Evolutionary conservation across 2,888 invertebrate species (phyloP).

Genomic region (Sinopyrophorus schimmeli): DNA sequence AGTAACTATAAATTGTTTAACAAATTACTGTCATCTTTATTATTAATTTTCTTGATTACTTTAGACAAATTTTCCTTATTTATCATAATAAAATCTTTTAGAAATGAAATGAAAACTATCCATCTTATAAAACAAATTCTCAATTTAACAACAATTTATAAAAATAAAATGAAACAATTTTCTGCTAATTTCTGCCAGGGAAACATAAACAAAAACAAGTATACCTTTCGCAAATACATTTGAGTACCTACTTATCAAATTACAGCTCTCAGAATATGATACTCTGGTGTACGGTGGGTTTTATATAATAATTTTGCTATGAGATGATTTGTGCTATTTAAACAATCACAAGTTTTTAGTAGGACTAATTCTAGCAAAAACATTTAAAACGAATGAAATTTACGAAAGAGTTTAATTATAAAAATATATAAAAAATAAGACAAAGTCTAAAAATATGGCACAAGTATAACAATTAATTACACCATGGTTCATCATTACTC

Average conservation of each 20-base stretch:
- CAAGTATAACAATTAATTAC: slow-evolving; percentile 42
- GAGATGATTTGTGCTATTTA: too few species aligned
- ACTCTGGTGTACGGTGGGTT: slow-evolving; percentile 6
- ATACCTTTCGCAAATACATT: slow-evolving; percentile 9
- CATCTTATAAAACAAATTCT: too few species aligned
- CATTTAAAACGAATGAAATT: too few species aligned
- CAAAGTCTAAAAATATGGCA: neutral
- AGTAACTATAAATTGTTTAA: too few species aligned
- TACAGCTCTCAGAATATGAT: neutral
- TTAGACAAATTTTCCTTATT: too few species aligned
- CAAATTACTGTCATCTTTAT: too few species aligned
- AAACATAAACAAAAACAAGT: slow-evolving; percentile 18
- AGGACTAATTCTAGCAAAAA: too few species aligned
- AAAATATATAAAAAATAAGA: neutral
- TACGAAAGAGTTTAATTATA: neutral
- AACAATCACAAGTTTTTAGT: too few species aligned
- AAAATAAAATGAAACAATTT: slow-evolving; percentile 30
- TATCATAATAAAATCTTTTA: too few species aligned
- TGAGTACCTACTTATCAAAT: neutral
- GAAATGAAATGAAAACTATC: too few species aligned
- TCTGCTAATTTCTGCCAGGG: slow-evolving; percentile 27
- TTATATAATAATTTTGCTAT: too few species aligned
- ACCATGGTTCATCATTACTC: slow-evolving; percentile 68
- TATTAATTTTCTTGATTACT: too few species aligned
- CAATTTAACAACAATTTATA: slow-evolving; percentile 18